Evolutionary conservation across 2,888 invertebrate genomes (phyloP).

Genomic region (Xiphydria camelus): DNA sequence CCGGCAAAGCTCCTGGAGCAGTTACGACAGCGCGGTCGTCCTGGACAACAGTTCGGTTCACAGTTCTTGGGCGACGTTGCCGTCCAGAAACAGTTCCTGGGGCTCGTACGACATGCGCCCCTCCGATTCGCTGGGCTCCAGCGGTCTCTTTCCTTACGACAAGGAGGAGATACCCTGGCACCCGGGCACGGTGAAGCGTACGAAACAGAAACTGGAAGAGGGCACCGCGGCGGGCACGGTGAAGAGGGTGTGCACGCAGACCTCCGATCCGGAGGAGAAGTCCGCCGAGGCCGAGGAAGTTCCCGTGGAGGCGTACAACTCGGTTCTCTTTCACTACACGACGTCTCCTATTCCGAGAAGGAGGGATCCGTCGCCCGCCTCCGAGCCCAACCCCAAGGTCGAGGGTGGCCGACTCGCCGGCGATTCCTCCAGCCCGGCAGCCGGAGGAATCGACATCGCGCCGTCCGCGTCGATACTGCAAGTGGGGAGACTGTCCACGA

Average conservation of each 20-base stretch:
- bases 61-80: slow-evolving; percentile 77
- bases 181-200: slow-evolving; percentile 71
- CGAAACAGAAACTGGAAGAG: slow-evolving; percentile 72
- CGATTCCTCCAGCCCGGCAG: slow-evolving; percentile 26
- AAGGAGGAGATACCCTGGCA: slow-evolving; percentile 69
- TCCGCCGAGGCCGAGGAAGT: slow-evolving; percentile 43
- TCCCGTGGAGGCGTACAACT: slow-evolving; percentile 46
- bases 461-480: slow-evolving; percentile 30
- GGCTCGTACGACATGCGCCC: slow-evolving; percentile 71
- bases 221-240: slow-evolving; percentile 54
- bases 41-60: slow-evolving; percentile 74
- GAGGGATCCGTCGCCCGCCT: slow-evolving; percentile 36
- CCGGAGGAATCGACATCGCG: slow-evolving; percentile 39
- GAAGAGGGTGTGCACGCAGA: slow-evolving; percentile 51
- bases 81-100: slow-evolving; percentile 73
- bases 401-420: slow-evolving; percentile 15
- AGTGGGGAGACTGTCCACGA: slow-evolving; percentile 54
- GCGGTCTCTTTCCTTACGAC: slow-evolving; percentile 63
- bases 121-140: slow-evolving; percentile 50
- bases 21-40: slow-evolving; percentile 76
- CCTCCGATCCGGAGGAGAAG: slow-evolving; percentile 42
- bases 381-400: slow-evolving; percentile 16
- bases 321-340: slow-evolving; percentile 50
- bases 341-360: slow-evolving; percentile 46
- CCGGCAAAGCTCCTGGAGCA: slow-evolving; percentile 78